Percentiles rank a stretch among this genome's conserved stretches.
Evolutionary conservation across 2,113 vertebrate species (phyloP).

Genomic region (Naja naja): DNA sequence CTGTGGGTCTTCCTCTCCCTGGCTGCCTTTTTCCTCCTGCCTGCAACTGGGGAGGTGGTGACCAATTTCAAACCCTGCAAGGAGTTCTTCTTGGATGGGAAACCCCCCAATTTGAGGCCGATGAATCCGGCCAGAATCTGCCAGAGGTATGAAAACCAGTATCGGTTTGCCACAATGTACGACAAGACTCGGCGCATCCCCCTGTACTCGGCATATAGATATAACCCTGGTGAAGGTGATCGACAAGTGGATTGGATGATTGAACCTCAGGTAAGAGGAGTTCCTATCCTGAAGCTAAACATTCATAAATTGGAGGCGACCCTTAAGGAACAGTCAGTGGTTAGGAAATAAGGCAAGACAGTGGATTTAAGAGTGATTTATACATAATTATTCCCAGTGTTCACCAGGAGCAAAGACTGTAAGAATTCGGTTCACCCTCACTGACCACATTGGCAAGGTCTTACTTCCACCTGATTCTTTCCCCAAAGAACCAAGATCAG

Average conservation of each 20-base stretch:
- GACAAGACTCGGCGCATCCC: neutral
- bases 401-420: too few relatives aligned
- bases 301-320: neutral
- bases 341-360: neutral
- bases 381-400: too few relatives aligned
- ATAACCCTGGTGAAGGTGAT: too few relatives aligned
- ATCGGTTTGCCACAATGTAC: neutral
- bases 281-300: neutral
- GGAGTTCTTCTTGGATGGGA: neutral
- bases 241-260: neutral
- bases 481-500: too few relatives aligned
- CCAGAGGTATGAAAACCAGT: neutral
- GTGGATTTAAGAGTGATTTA: neutral
- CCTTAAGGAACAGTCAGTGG: neutral
- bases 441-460: too few relatives aligned
- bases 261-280: neutral
- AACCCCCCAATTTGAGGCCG: fast-evolving
- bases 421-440: too few relatives aligned
- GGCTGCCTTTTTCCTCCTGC: neutral
- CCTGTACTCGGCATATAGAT: neutral
- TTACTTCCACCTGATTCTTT: too few relatives aligned
- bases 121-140: neutral
- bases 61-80: neutral
- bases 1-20: neutral
- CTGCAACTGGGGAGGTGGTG: neutral